Base-by-base conservation (phyloP, 2,888 invertebrate genomes). In the Crossocerus cetratus region DNA sequence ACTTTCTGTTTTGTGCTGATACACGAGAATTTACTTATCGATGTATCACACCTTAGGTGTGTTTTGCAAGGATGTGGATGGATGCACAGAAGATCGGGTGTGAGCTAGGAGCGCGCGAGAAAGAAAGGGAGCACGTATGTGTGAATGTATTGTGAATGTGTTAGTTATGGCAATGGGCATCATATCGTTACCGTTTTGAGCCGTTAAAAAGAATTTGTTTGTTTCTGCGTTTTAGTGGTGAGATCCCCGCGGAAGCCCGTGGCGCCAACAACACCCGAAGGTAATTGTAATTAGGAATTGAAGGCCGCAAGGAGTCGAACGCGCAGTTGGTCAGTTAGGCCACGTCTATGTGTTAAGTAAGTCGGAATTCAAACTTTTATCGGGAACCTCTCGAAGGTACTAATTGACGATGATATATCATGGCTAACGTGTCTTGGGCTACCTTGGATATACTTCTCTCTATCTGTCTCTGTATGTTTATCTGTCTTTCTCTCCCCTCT, bases 251-350 rank as follows among this genome's bases (percentile, higher is more conserved):
- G 91, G 91, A 91, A 91, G 90, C 89, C 89, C 86, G 88, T 91
- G 86, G 85, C 90, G 85, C 86, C 91, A 83, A 86, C 91, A 87
- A 89, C 91, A 88, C 87, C 90, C 87, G 90, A 91, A 91, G 91
- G 91, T 91, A 91, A 91, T 86, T 90, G 90, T 91, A 89, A 91
- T 90, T 91, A 90, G 90, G 90, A 90, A 87, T 89, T 89, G 90
- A 89, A 83, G 86, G 88, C 89, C 87, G 86, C 89, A 87, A 88
- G 89, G 88, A 89, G 86, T 87, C 84, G 86, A 89, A 85, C 86
- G 87, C 87, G 88, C 89, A 87, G 87, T 87, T 87, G 90, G 90
- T 87, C 89, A 84, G 86, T 90, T 89, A 88, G 88, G 88, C 90
- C 89, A 89, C 89, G 86, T 89, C 90, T 90, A 88, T 89, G 85